phyloP scores from a whole-genome alignment of 2,888 invertebrate genomes.

The Epiblema foenella region DNA sequence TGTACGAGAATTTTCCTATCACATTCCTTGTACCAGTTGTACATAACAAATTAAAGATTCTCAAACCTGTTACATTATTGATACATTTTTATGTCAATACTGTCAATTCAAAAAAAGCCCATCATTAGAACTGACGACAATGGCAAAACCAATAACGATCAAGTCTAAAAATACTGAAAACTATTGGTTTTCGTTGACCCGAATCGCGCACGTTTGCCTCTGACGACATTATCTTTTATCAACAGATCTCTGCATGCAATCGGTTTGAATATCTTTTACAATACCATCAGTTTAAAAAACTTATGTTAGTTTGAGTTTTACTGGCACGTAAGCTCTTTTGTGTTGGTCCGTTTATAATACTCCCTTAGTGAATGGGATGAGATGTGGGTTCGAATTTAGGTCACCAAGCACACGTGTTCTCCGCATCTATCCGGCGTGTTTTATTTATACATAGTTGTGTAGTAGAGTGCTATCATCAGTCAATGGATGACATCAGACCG shows the following conservation, averaged over 20 bases:
- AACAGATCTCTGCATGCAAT: constrained; percentile 26
- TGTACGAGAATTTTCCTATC: neutral
- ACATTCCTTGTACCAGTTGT: neutral
- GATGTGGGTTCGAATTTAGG: constrained; percentile 35
- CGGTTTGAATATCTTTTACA: neutral
- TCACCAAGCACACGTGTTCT: constrained; percentile 36
- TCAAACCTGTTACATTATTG: neutral
- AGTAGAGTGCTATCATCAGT: constrained; percentile 23
- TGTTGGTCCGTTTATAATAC: neutral
- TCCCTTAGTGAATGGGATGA: constrained; percentile 36
- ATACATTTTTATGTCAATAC: neutral
- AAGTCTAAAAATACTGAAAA: constrained; percentile 39
- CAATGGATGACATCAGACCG: constrained; percentile 32
- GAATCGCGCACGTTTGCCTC: neutral
- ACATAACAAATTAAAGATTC: neutral
- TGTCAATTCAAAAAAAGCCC: constrained; percentile 4
- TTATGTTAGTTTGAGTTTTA: neutral
- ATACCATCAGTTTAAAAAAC: neutral
- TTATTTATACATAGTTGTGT: neutral
- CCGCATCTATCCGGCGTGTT: neutral
- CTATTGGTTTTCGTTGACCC: constrained; percentile 25
- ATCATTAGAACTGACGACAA: neutral
- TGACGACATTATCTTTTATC: constrained; percentile 34
- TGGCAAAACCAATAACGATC: constrained; percentile 31
- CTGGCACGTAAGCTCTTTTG: constrained; percentile 1